Conservation (phyloP, 2,797 vertebrate species). For the Galago senegalensis region DNA sequence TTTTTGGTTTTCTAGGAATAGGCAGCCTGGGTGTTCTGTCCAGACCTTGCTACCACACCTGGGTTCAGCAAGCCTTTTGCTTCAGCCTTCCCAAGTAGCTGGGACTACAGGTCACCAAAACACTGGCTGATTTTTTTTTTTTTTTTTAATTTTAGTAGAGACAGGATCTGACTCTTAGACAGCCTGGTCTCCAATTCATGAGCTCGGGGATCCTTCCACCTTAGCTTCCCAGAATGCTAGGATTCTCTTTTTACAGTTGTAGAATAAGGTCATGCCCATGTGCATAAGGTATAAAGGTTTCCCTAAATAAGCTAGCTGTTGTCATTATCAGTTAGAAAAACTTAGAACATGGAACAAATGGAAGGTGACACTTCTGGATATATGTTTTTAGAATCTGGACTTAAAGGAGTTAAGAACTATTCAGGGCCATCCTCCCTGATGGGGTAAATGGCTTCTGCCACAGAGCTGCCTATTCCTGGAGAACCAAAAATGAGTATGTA, state of each 20-base stretch:
- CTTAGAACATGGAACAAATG: background rate
- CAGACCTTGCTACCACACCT: no score
- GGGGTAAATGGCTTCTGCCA: background rate
- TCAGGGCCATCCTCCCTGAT: background rate
- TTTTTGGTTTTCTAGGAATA: no score
- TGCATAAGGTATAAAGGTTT: conserved; percentile 2
- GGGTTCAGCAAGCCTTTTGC: no score
- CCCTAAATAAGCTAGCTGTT: background rate
- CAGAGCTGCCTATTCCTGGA: background rate
- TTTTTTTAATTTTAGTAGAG: no score
- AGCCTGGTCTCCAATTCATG: no score
- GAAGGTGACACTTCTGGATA: conserved; percentile 6
- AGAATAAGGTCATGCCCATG: background rate
- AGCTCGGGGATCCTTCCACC: no score
- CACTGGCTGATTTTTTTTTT: no score
- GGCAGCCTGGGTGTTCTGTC: no score
- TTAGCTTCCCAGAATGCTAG: no score
- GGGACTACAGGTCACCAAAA: no score
- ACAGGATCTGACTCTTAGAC: no score
- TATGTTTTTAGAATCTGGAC: background rate
- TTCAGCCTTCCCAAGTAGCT: no score
- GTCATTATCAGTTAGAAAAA: background rate
- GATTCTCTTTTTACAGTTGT: conserved; percentile 1
- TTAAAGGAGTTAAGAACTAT: conserved; percentile 36
- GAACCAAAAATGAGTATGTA: conserved; percentile 6